Conservation (phyloP, 1,140 invertebrate genomes). For the Heliconius melpomene region DNA sequence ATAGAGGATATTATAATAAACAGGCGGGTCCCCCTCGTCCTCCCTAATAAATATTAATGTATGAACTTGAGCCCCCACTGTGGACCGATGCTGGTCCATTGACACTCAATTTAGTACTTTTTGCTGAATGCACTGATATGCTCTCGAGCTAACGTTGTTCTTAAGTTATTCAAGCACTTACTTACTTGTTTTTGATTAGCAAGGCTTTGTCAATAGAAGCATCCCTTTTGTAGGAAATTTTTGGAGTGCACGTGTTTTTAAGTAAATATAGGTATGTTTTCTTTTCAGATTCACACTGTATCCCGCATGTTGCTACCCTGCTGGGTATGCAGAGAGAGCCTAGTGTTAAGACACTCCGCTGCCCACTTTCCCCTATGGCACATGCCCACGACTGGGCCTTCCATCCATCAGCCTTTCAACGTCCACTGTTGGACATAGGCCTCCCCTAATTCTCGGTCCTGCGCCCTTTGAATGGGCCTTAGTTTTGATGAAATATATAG, state of each 20-base stretch:
- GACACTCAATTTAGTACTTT: constrained; percentile 73
- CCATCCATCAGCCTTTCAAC: too few relatives aligned
- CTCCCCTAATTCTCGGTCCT: too few relatives aligned
- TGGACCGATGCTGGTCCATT: constrained; percentile 75
- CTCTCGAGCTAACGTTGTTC: constrained; percentile 40
- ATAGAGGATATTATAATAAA: constrained; percentile 80
- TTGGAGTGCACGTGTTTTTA: constrained; percentile 21
- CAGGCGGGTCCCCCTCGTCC: constrained; percentile 68
- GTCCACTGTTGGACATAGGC: too few relatives aligned
- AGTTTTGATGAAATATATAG: too few relatives aligned
- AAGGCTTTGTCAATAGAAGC: constrained; percentile 24
- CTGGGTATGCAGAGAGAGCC: too few relatives aligned
- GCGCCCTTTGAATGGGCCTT: too few relatives aligned
- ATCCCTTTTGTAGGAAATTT: constrained; percentile 13
- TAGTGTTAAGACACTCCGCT: too few relatives aligned
- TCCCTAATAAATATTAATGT: constrained; percentile 79
- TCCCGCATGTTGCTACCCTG: too few relatives aligned
- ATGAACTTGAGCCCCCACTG: constrained; percentile 71
- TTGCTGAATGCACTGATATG: constrained; percentile 47
- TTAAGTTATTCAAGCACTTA: constrained; percentile 37
- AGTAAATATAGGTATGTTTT: not conserved
- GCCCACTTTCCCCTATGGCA: too few relatives aligned
- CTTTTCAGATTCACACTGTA: too few relatives aligned
- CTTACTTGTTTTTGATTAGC: constrained; percentile 36
- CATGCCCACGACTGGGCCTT: too few relatives aligned